A percentile compares a stretch with the other conserved stretches of the same genome.
Conservation (phyloP, 2,888 invertebrate genomes). For the Celastrina argiolus region DNA sequence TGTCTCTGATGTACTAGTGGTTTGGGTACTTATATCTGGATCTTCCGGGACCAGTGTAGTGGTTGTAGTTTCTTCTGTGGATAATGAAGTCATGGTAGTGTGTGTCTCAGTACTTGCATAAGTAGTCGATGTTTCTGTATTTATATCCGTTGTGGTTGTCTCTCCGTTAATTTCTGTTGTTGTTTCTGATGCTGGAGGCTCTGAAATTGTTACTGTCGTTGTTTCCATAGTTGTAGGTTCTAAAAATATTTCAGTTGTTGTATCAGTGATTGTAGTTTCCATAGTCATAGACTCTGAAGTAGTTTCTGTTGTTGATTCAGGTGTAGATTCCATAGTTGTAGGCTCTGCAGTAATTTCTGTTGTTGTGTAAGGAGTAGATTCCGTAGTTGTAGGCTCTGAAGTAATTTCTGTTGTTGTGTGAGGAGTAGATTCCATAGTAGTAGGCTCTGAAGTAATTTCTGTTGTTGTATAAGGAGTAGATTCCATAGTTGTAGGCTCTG, state of each 20-base stretch:
- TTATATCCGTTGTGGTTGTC: background rate
- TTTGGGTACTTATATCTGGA: background rate
- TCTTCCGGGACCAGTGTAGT: background rate
- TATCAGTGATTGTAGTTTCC: constrained; percentile 21
- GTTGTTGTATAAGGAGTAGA: constrained; percentile 23
- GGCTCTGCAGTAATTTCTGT: constrained; percentile 15
- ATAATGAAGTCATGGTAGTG: no score
- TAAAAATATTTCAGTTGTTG: no score
- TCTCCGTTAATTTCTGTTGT: background rate
- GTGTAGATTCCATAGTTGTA: constrained; percentile 3
- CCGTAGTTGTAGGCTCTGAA: constrained; percentile 18
- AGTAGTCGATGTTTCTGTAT: background rate
- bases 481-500: constrained; percentile 19
- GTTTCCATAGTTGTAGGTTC: no score
- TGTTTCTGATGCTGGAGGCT: constrained; percentile 17
- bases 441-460: constrained; percentile 18
- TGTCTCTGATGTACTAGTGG: background rate
- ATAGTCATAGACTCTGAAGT: no score
- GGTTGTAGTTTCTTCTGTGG: no score
- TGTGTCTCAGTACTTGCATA: background rate
- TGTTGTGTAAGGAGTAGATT: background rate
- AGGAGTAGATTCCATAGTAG: constrained; percentile 19
- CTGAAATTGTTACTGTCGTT: constrained; percentile 22
- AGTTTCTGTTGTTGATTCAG: constrained; percentile 25
- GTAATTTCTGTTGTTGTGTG: constrained; percentile 26